phyloP scores from a whole-genome alignment of 2,113 vertebrate genomes.

The Bufo gargarizans region DNA sequence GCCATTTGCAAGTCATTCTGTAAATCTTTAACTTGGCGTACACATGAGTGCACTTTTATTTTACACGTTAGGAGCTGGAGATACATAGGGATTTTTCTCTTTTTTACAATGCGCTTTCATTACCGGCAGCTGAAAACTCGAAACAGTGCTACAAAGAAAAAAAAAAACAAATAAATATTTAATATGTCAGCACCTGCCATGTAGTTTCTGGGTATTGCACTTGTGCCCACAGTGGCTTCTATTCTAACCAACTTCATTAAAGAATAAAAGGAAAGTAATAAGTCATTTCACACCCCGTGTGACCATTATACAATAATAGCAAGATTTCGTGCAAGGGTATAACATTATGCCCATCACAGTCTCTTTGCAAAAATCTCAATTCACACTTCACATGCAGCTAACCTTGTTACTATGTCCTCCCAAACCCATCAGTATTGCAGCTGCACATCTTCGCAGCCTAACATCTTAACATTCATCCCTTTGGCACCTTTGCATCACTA shows the following conservation, averaged over 20 bases:
- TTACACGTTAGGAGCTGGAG: conserved; percentile 44
- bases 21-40: conserved; percentile 33
- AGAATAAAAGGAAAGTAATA: conserved; percentile 86
- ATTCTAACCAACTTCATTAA: conserved; percentile 82
- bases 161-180: conserved; percentile 75
- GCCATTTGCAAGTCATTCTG: conserved; percentile 27
- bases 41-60: conserved; percentile 34
- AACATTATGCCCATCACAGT: conserved; percentile 84
- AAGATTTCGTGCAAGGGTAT: conserved; percentile 84
- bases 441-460: conserved; percentile 85
- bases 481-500: conserved; percentile 84
- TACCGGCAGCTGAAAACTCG: conserved; percentile 65
- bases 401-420: conserved; percentile 86
- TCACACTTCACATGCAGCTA: conserved; percentile 91
- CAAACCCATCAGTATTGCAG: conserved; percentile 83
- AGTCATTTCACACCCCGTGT: conserved; percentile 85
- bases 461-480: conserved; percentile 90
- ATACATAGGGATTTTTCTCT: conserved; percentile 32
- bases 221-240: conserved; percentile 71
- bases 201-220: conserved; percentile 66
- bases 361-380: conserved; percentile 90
- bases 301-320: conserved; percentile 82
- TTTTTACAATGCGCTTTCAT: conserved; percentile 34
- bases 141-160: not conserved
- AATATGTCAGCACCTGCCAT: conserved; percentile 72